Percentiles rank a stretch among this genome's conserved stretches.
These are phyloP conservation scores for Macquaria ambigua DNA, from an alignment of 2,113 vertebrate genomes.

Conservation along the genomic window DNA sequence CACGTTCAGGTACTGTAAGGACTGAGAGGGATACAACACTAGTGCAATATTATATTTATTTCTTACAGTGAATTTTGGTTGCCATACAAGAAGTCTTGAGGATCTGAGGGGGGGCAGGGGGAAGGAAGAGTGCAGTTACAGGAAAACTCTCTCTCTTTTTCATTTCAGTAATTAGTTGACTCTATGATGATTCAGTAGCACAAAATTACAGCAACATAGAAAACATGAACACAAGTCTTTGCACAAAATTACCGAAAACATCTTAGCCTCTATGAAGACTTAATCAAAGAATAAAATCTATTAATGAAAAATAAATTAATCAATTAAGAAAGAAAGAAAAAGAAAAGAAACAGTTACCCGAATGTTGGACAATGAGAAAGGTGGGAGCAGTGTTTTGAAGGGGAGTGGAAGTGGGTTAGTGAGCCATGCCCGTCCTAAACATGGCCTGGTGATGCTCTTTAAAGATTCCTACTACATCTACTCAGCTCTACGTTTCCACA, in stretches of 20 bases:
- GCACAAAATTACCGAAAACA: slow-evolving; percentile 91
- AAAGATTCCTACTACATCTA: slow-evolving; percentile 78
- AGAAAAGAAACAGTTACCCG: slow-evolving; percentile 50
- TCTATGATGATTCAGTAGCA: slow-evolving; percentile 95
- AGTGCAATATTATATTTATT: slow-evolving; percentile 98
- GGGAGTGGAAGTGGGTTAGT: slow-evolving; percentile 74
- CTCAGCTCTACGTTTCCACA: slow-evolving; percentile 89
- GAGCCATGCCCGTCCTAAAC: slow-evolving; percentile 82
- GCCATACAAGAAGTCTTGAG: slow-evolving; percentile 94
- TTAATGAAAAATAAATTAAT: slow-evolving; percentile 49
- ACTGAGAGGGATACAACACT: slow-evolving; percentile 83
- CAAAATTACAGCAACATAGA: slow-evolving; percentile 97
- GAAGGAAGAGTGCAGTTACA: slow-evolving; percentile 91
- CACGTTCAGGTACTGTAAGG: too few relatives aligned
- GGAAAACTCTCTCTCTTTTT: slow-evolving; percentile 87
- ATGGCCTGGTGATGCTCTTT: slow-evolving; percentile 82
- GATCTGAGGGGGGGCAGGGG: slow-evolving; percentile 78
- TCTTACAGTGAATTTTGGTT: slow-evolving; percentile 97
- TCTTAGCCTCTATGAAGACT: slow-evolving; percentile 85
- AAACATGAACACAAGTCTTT: slow-evolving; percentile 92
- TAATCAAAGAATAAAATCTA: slow-evolving; percentile 79
- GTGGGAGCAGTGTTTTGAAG: slow-evolving; percentile 66
- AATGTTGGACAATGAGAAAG: slow-evolving; percentile 67
- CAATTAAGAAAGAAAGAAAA: slow-evolving; percentile 44
- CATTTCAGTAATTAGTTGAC: slow-evolving; percentile 86